These are phyloP conservation scores for Cephus pygmeus DNA, from an alignment of 2,888 invertebrate genomes.

Conservation along the genomic window DNA sequence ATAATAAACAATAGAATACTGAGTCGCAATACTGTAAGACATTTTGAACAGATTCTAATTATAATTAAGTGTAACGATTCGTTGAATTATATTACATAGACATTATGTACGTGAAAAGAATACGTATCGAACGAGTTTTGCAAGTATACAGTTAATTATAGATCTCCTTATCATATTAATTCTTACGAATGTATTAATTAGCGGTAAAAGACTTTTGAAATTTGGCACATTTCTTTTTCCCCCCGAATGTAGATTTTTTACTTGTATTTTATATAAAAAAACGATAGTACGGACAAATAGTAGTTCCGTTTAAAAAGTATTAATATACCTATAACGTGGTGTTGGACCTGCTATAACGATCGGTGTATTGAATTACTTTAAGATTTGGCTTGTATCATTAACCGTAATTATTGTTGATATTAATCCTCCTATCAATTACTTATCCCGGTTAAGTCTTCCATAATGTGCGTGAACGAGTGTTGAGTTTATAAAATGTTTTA, in stretches of 20 bases:
- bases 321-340: background rate
- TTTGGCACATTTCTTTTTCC: conserved; percentile 18
- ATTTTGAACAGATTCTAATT: background rate
- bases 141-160: background rate
- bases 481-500: background rate
- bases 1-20: background rate
- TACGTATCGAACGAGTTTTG: conserved; percentile 17
- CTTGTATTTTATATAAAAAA: background rate
- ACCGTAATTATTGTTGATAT: conserved; percentile 14
- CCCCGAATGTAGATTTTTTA: background rate
- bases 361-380: background rate
- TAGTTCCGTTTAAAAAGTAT: background rate
- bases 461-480: background rate
- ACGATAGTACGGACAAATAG: background rate
- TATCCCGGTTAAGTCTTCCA: background rate
- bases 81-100: conserved; percentile 1
- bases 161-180: background rate
- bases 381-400: background rate
- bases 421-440: background rate
- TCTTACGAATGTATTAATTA: background rate
- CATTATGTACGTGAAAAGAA: conserved; percentile 1
- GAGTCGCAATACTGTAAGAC: background rate
- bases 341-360: background rate
- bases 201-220: conserved; percentile 14
- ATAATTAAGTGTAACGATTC: background rate